Percentiles rank a stretch among this genome's conserved stretches.
Evolutionary conservation across 2,888 invertebrate genomes (phyloP).

Genomic region (Gari tellinella): DNA sequence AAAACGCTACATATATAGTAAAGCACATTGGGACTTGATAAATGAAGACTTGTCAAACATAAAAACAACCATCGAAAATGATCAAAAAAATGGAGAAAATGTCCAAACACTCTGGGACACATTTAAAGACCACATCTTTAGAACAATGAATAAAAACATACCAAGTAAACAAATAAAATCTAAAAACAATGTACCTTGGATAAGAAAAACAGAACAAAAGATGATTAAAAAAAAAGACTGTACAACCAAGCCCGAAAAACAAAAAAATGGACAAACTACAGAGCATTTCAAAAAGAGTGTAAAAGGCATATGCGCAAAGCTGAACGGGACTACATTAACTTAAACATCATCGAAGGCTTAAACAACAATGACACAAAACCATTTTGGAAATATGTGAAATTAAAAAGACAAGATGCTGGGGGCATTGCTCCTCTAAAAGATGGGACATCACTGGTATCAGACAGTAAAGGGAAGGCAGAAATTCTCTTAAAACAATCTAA

Average conservation of each 20-base stretch:
- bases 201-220: constrained; percentile 12
- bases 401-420: no score
- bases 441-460: no score
- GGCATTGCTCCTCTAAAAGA: no score
- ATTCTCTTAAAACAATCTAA: no score
- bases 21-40: constrained; percentile 34
- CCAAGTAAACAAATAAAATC: constrained; percentile 15
- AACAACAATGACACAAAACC: no score
- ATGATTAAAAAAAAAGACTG: constrained; percentile 30
- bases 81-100: not conserved
- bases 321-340: constrained; percentile 36
- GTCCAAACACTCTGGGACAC: constrained; percentile 15
- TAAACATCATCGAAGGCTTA: constrained; percentile 39
- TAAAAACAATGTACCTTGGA: constrained; percentile 22
- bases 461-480: no score
- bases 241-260: constrained; percentile 40
- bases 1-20: constrained; percentile 27
- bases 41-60: constrained; percentile 1
- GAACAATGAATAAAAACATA: constrained; percentile 4
- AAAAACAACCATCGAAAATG: not conserved
- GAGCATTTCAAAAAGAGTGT: constrained; percentile 24
- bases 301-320: constrained; percentile 22
- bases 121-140: not conserved
- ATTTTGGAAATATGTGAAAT: no score
- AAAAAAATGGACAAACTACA: constrained; percentile 32